Percentiles rank a stretch among this genome's conserved stretches.
phyloP scores from a whole-genome alignment of 92 coral and sea anemone genomes.

The Palythoa heliodiscus region DNA sequence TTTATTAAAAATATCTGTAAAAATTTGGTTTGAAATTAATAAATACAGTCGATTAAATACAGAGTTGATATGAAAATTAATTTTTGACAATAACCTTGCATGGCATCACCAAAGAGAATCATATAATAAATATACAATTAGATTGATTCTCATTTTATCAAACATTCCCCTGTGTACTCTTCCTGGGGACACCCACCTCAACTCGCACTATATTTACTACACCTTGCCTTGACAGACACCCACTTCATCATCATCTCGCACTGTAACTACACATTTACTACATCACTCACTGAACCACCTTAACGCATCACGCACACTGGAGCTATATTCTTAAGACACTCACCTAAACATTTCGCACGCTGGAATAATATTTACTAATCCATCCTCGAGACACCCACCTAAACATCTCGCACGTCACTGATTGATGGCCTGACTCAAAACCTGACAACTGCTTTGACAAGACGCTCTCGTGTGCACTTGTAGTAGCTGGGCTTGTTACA shows the following conservation, averaged over 20 bases:
- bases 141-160: constrained; percentile 1
- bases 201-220: neutral
- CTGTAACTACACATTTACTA: neutral
- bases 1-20: constrained; percentile 86
- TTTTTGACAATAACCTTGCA: constrained; percentile 39
- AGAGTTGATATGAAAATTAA: constrained; percentile 68
- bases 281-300: neutral
- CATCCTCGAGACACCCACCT: neutral
- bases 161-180: neutral
- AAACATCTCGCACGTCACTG: neutral
- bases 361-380: neutral
- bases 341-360: neutral
- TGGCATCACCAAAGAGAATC: constrained; percentile 30
- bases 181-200: neutral
- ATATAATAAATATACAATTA: constrained; percentile 39
- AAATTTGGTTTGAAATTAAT: constrained; percentile 82
- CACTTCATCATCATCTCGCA: neutral
- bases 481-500: no score
- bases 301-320: neutral
- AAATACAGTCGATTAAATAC: constrained; percentile 86
- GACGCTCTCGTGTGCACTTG: no score
- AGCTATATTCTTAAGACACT: neutral
- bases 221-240: neutral
- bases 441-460: no score
- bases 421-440: neutral